Evolutionary conservation across 2,113 vertebrate genomes (phyloP).

Genomic region (Chrysemys picta): DNA sequence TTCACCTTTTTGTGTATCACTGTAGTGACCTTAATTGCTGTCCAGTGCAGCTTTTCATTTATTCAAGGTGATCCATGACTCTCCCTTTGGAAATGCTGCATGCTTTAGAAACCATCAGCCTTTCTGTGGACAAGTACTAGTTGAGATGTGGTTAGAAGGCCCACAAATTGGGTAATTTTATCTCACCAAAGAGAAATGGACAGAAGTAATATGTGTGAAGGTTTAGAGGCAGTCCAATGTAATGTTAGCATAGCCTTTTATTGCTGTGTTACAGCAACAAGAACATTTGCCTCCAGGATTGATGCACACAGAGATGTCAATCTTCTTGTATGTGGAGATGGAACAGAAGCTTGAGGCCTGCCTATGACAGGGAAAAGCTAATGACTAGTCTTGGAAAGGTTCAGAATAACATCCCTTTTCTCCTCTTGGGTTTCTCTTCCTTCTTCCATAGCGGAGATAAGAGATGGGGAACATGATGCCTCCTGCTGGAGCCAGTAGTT

Average conservation of each 20-base stretch:
- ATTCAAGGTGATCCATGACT: neutral
- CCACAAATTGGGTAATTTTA: neutral
- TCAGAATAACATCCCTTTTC: neutral
- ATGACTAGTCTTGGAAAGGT: neutral
- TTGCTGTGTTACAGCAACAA: rapidly evolving
- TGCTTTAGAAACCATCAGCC: neutral
- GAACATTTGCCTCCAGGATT: neutral
- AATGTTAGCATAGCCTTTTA: neutral
- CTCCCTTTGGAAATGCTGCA: neutral
- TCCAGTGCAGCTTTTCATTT: neutral
- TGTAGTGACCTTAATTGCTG: neutral
- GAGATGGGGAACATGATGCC: neutral
- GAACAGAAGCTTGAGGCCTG: neutral
- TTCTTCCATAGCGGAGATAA: neutral
- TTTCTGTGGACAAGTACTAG: neutral
- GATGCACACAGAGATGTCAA: neutral
- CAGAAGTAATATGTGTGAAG: neutral
- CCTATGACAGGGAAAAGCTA: neutral
- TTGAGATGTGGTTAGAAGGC: neutral
- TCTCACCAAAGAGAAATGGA: neutral
- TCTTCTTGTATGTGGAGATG: neutral
- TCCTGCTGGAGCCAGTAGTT: neutral
- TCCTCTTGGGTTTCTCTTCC: neutral
- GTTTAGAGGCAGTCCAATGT: neutral
- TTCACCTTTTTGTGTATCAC: neutral